Evolutionary conservation across 2,797 vertebrate species (phyloP).

Genomic region (Macropus fuliginosus): DNA sequence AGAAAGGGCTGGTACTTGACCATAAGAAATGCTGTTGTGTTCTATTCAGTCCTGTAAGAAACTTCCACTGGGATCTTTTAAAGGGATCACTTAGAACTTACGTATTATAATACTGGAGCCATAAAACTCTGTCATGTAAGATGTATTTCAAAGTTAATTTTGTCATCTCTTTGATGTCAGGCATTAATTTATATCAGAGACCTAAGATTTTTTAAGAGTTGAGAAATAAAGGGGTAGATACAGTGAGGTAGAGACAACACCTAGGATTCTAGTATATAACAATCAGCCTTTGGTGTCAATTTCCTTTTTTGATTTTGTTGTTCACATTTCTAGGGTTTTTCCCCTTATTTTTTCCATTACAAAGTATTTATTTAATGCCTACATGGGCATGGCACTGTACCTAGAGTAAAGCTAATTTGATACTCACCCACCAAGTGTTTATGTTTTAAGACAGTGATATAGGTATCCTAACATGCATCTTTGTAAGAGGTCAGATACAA

Average conservation of each 20-base stretch:
- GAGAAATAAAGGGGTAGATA: not conserved
- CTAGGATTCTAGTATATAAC: not conserved
- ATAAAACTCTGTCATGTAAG: not conserved
- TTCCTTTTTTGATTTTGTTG: not conserved
- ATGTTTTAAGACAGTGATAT: conserved; percentile 22
- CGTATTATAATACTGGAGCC: not conserved
- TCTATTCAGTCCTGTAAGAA: not conserved
- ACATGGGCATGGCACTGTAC: not conserved
- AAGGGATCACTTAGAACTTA: not conserved
- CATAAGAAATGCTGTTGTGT: not conserved
- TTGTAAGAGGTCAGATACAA: conserved; percentile 16
- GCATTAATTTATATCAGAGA: not conserved
- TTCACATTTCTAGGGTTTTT: not conserved
- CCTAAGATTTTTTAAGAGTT: not conserved
- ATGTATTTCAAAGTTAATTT: not conserved
- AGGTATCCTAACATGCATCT: not conserved
- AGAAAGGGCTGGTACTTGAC: not conserved
- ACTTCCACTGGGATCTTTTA: not conserved
- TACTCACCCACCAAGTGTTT: not conserved
- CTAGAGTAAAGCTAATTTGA: not conserved
- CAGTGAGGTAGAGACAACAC: not conserved
- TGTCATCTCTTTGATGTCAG: not conserved
- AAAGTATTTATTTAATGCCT: not conserved
- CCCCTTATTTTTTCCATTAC: not conserved
- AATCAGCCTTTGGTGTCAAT: not conserved